Conservation (phyloP, 2,888 invertebrate genomes). For the Microctonus hyperodae region DNA sequence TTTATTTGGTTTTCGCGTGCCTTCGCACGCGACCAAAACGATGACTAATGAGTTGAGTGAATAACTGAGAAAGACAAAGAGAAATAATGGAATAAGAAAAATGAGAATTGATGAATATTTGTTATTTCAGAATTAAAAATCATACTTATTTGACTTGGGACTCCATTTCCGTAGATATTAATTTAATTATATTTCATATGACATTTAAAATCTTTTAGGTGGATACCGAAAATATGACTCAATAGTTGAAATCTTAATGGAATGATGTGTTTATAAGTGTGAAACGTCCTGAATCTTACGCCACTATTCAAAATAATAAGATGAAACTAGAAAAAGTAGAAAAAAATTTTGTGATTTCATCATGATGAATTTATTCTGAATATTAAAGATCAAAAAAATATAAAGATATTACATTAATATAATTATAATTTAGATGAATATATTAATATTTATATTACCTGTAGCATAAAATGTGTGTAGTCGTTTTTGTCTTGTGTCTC, state of each 20-base stretch:
- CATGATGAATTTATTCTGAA: background rate
- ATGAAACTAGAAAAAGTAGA: background rate
- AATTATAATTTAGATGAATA: background rate
- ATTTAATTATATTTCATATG: background rate
- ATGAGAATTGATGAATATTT: background rate
- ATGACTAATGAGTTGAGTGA: background rate
- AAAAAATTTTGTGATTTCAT: background rate
- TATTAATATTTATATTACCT: conserved; percentile 45
- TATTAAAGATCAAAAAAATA: no score
- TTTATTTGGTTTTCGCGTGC: background rate
- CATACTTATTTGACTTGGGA: background rate
- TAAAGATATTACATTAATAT: background rate
- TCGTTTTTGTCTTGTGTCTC: conserved; percentile 48
- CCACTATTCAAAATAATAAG: background rate
- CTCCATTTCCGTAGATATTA: background rate
- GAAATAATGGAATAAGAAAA: background rate
- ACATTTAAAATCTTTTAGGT: background rate
- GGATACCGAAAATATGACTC: no score
- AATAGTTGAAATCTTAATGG: background rate
- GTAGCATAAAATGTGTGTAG: conserved; percentile 56
- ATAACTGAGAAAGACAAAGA: background rate
- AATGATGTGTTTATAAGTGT: background rate
- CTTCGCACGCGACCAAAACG: conserved; percentile 7
- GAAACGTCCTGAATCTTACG: background rate
- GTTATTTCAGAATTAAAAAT: background rate